These are phyloP conservation scores for Rhodeus uyekii DNA, from an alignment of 2,797 vertebrate genomes.

Conservation along the genomic window DNA sequence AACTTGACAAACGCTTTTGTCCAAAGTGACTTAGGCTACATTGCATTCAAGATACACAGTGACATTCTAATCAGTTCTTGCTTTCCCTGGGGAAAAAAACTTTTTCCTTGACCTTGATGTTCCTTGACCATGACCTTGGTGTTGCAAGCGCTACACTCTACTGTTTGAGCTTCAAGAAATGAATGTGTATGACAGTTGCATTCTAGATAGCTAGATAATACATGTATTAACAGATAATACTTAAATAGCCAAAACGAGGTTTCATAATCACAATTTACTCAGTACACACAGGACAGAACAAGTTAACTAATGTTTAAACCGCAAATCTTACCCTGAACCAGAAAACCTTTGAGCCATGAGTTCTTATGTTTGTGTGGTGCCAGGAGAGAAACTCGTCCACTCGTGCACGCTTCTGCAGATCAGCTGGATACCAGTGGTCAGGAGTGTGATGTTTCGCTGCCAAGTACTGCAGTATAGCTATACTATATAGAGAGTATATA, in stretches of 20 bases:
- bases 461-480: slow-evolving; percentile 84
- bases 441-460: slow-evolving; percentile 79
- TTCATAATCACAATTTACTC: not conserved
- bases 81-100: too few relatives aligned
- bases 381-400: slow-evolving; percentile 86
- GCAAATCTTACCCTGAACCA: slow-evolving; percentile 70
- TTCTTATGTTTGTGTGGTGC: slow-evolving; percentile 77
- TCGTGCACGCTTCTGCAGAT: slow-evolving; percentile 75
- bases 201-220: not conserved
- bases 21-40: too few relatives aligned
- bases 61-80: too few relatives aligned
- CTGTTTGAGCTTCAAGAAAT: too few relatives aligned
- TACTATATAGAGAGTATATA: slow-evolving; percentile 63
- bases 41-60: too few relatives aligned
- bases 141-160: too few relatives aligned
- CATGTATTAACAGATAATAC: not conserved
- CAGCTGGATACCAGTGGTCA: slow-evolving; percentile 85
- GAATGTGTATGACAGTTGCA: not conserved
- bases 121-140: too few relatives aligned
- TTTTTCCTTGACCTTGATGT: too few relatives aligned
- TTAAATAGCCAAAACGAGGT: not conserved
- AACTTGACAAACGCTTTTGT: too few relatives aligned
- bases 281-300: not conserved
- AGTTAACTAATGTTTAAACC: not conserved
- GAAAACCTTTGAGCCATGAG: slow-evolving; percentile 73